Conservation (phyloP, 2,113 vertebrate genomes). For the Paedocypris sp. region DNA sequence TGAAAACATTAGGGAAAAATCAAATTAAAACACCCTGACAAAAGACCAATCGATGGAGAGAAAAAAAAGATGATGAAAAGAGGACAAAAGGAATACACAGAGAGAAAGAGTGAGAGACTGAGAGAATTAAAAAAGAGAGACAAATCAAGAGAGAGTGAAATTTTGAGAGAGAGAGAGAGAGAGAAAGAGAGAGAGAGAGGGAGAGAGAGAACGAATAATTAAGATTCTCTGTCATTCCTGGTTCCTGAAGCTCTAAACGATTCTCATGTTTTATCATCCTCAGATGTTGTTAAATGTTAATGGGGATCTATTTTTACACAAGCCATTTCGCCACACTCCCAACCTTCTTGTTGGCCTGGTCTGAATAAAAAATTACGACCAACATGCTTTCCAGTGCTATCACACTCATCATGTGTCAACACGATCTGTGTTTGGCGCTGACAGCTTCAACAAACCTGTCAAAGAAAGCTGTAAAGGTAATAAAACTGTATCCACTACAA, state of each 20-base stretch:
- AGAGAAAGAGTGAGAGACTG: no score
- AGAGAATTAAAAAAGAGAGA: no score
- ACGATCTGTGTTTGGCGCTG: not conserved
- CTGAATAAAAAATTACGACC: not conserved
- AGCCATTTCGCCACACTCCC: slow-evolving; percentile 16
- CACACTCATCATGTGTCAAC: not conserved
- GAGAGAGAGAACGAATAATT: slow-evolving; percentile 41
- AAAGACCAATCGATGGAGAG: no score
- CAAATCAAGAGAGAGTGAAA: no score
- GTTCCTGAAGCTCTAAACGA: slow-evolving; percentile 40
- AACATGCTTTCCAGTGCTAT: not conserved
- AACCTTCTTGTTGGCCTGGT: not conserved
- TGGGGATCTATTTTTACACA: slow-evolving; percentile 55
- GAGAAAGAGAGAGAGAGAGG: slow-evolving; percentile 36
- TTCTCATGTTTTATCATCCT: slow-evolving; percentile 52
- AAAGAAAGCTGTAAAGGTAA: no score
- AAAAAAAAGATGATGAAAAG: no score
- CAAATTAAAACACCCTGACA: no score
- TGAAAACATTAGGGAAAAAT: slow-evolving; percentile 32
- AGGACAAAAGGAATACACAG: no score
- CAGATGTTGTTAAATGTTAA: slow-evolving; percentile 60
- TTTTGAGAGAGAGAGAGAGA: slow-evolving; percentile 9
- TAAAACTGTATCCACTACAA: no score
- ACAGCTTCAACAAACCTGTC: no score
- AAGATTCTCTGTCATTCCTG: slow-evolving; percentile 45